Evolutionary conservation across 2,888 invertebrate species (phyloP).

Genomic region (Aethes cnicana): DNA sequence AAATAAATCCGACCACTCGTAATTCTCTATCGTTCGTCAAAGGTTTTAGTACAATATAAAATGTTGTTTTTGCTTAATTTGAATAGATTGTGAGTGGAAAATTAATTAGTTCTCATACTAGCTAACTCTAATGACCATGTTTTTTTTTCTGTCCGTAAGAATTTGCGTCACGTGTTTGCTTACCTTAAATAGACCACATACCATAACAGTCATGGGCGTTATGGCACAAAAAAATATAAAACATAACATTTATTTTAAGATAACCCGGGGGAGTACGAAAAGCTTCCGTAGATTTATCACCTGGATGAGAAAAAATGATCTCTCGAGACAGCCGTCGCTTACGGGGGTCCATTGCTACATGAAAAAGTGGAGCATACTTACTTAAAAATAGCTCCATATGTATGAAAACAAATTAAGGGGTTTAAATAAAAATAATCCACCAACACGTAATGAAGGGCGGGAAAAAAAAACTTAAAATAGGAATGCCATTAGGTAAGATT

Average conservation of each 20-base stretch:
- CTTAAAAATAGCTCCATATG: conserved; percentile 28
- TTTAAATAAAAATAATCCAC: too few species aligned
- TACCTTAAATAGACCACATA: conserved; percentile 38
- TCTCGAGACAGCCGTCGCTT: conserved; percentile 45
- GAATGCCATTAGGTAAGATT: too few species aligned
- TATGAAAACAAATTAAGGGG: conserved; percentile 5
- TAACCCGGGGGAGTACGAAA: conserved; percentile 47
- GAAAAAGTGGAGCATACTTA: conserved; percentile 25
- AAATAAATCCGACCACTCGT: too few species aligned
- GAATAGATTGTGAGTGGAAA: too few species aligned
- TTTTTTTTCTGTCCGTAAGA: conserved; percentile 17
- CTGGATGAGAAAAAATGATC: conserved; percentile 63
- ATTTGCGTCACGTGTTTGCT: conserved; percentile 33
- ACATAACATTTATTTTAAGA: conserved; percentile 53
- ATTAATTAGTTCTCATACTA: too few species aligned
- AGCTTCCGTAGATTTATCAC: conserved; percentile 65
- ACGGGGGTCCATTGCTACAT: conserved; percentile 36
- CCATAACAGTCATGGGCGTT: conserved; percentile 45
- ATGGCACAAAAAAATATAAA: conserved; percentile 51
- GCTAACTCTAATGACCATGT: not conserved
- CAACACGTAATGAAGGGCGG: too few species aligned
- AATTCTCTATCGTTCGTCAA: too few species aligned
- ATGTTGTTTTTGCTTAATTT: too few species aligned
- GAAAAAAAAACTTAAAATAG: too few species aligned
- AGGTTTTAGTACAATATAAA: too few species aligned